Base-by-base conservation (phyloP, 2,888 invertebrate genomes). In the Endomychus coccineus region DNA sequence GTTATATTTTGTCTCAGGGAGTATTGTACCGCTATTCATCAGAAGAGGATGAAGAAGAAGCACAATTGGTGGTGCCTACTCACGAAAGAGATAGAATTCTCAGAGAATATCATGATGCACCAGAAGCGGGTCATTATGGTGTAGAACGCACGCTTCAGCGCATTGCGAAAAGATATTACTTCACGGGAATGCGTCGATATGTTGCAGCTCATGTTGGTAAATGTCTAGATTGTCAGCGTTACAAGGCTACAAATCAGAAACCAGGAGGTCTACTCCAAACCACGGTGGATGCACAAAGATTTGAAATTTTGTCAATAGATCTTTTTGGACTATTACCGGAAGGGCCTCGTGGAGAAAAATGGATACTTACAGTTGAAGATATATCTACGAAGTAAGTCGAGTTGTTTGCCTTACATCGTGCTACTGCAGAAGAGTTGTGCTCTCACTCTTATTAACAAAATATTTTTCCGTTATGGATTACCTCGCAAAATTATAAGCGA, bases 401-500 rank as follows among this genome's bases (percentile, higher is more conserved):
- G 31, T 34, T 50, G 17, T 42, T 52, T 29, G 17, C 49, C 5
- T 19, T 46, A 7, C 6, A 16, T 11, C 16, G 34, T 10, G 54
- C 53, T 16, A 51, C 51, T 31, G 48, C 46, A 5, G 46, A 47
- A 21, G 27, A 23, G n/a, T n/a, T 53, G 53, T 36, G 53, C 52
- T 1, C 21, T 27, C n/a, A 31, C 24, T 2, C 39, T 57, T 15
- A 43, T 55, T 5, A 40, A 52, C 16, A 51, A 58, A 37, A 37
- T 54, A 11, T 41, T 52, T 13, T 40, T 54, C 2, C 45, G 61
- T 1, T 61, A 53, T 43, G 62, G 62, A 1, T 30, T 50, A 1
- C 61, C 61, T 0, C 16, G 61, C 2, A 31, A 52, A 28, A 28
- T 65, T 1, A 52, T 55, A 2, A 53, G 51, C 16, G 62, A 66